A percentile compares a stretch with the other conserved stretches of the same genome.
Conservation (phyloP, 2,113 vertebrate genomes). For the Aythya baeri region DNA sequence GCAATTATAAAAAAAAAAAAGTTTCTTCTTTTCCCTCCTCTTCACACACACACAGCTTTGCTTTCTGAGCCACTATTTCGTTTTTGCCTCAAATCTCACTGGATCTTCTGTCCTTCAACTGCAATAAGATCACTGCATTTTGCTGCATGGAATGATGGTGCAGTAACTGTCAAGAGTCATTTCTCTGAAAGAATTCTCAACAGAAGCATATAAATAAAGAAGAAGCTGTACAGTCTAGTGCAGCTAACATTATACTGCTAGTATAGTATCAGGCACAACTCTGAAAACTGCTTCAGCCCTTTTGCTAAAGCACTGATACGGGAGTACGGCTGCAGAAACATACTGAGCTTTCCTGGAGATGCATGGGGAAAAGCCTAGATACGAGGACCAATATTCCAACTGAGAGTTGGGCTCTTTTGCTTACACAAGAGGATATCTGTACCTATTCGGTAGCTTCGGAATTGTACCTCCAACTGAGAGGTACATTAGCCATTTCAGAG, state of each 20-base stretch:
- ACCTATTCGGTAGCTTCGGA: neutral
- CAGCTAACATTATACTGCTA: neutral
- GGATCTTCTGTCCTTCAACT: neutral
- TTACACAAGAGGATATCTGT: neutral
- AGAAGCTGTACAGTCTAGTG: neutral
- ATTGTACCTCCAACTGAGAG: neutral
- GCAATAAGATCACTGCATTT: neutral
- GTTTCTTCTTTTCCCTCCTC: neutral
- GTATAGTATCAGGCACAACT: neutral
- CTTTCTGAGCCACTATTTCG: neutral
- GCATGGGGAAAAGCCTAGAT: neutral
- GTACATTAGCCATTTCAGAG: neutral
- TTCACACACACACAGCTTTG: neutral
- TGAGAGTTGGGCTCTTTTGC: neutral
- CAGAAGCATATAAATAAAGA: neutral
- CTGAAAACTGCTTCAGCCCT: neutral
- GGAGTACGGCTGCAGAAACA: neutral
- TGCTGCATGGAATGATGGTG: neutral
- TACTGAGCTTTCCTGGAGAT: neutral
- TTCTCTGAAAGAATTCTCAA: neutral
- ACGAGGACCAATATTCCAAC: neutral
- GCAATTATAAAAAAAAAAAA: neutral
- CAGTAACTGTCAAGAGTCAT: neutral
- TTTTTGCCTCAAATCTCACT: neutral
- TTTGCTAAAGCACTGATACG: neutral